Conservation (phyloP, 2,888 invertebrate genomes). For the Hedychridium roseum region DNA sequence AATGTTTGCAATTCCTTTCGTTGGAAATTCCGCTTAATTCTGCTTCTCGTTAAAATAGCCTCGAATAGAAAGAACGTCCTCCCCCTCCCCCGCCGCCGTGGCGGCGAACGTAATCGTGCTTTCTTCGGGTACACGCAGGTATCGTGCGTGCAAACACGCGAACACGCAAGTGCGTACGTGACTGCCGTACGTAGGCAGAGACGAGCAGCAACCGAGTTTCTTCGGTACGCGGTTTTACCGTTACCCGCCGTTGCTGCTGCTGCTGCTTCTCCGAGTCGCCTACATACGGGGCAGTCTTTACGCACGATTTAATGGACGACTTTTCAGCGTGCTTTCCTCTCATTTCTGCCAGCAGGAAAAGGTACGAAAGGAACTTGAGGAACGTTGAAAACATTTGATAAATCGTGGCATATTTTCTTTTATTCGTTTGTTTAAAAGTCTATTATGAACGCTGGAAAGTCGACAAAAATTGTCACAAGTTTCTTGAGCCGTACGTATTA, state of each 20-base stretch:
- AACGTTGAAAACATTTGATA: too few species aligned
- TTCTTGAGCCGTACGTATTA: too few species aligned
- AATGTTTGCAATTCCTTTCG: constrained; percentile 11
- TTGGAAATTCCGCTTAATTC: too few species aligned
- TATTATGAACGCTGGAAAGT: too few species aligned
- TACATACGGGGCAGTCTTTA: constrained; percentile 39
- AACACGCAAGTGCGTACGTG: constrained; percentile 22
- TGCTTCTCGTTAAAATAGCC: too few species aligned
- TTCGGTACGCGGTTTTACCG: constrained; percentile 58
- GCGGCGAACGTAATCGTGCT: constrained; percentile 15
- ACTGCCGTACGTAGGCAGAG: constrained; percentile 33
- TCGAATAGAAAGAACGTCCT: too few species aligned
- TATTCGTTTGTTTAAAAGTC: too few species aligned
- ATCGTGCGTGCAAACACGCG: constrained; percentile 11
- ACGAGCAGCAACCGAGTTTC: constrained; percentile 52
- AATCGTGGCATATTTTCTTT: too few species aligned
- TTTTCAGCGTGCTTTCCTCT: constrained; percentile 32
- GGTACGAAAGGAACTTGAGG: not conserved
- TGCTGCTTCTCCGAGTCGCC: constrained; percentile 41
- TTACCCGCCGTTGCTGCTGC: constrained; percentile 46
- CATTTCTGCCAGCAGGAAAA: not conserved
- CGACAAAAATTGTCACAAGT: too few species aligned
- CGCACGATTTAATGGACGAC: constrained; percentile 42
- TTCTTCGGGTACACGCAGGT: constrained; percentile 15
- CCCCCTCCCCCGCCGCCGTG: not conserved